A percentile compares a stretch with the other conserved stretches of the same genome.
Evolutionary conservation across 92 coral and sea anemone species (phyloP).

Genomic region (Umimayanthus kanabou): DNA sequence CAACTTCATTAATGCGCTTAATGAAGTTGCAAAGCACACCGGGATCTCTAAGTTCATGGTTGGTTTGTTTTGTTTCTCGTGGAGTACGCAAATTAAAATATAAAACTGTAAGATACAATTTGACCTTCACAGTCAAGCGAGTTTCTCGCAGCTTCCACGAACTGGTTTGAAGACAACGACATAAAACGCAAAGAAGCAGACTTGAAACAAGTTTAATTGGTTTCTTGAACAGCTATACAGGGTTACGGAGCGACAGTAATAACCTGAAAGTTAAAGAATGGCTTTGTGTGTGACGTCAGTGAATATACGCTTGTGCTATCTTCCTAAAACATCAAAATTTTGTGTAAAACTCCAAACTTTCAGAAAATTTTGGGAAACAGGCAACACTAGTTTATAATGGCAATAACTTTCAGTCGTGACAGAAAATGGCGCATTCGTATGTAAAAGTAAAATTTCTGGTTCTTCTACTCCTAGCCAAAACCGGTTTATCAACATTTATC

Average conservation of each 20-base stretch:
- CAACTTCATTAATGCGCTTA: too few species aligned
- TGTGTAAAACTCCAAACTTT: background rate
- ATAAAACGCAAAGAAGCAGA: background rate
- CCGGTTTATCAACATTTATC: background rate
- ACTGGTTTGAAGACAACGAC: background rate
- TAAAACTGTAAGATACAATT: too few species aligned
- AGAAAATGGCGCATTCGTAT: background rate
- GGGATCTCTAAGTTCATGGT: too few species aligned
- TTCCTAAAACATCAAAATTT: background rate
- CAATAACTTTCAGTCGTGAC: background rate
- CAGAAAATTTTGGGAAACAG: background rate
- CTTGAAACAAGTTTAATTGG: slow-evolving; percentile 3
- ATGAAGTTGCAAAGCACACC: too few species aligned
- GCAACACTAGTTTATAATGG: background rate
- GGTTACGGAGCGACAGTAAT: background rate
- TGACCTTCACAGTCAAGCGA: too few species aligned
- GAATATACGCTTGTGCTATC: background rate
- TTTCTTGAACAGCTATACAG: slow-evolving; percentile 4
- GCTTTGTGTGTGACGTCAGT: background rate
- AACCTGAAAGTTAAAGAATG: background rate
- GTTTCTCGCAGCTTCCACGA: too few species aligned
- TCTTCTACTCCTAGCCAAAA: background rate
- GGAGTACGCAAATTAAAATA: too few species aligned
- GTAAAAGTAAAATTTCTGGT: background rate
- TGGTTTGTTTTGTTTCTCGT: too few species aligned